A percentile compares a stretch with the other conserved stretches of the same genome.
Evolutionary conservation across 30 jellyfish, hydroid and myxozoan species (phyloP).

Genomic region (Hydractinia echinata): DNA sequence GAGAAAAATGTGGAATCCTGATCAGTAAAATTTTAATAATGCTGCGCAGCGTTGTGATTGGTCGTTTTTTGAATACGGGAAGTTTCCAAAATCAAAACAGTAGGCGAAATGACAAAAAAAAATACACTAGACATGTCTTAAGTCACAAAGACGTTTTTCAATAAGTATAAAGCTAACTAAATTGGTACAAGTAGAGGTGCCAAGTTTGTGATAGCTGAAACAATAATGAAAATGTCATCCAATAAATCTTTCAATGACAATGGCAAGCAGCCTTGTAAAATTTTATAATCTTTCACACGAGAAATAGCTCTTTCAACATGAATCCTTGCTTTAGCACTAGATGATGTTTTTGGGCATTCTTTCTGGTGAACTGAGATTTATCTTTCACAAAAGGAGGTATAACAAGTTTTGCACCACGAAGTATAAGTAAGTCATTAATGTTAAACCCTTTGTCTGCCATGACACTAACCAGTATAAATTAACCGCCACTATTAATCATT

Average conservation of each 20-base stretch:
- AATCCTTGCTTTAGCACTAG: slow-evolving; percentile 35
- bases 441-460: no score
- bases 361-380: slow-evolving; percentile 6
- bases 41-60: no score
- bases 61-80: no score
- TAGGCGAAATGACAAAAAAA: no score
- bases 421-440: background rate
- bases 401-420: background rate
- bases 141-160: no score
- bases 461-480: no score
- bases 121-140: no score
- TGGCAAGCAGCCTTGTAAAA: slow-evolving; percentile 10
- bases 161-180: no score
- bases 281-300: slow-evolving; percentile 15
- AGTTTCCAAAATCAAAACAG: no score
- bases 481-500: no score
- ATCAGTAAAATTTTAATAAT: no score
- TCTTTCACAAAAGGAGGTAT: slow-evolving; percentile 22
- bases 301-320: slow-evolving; percentile 37
- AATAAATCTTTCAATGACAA: background rate
- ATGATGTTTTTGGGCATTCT: slow-evolving; percentile 4
- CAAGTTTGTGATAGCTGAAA: background rate
- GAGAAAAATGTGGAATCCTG: no score
- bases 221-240: background rate
- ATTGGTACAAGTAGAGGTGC: background rate